phyloP scores from a whole-genome alignment of 2,888 invertebrate genomes.

The Harpagoxenus sublaevis region DNA sequence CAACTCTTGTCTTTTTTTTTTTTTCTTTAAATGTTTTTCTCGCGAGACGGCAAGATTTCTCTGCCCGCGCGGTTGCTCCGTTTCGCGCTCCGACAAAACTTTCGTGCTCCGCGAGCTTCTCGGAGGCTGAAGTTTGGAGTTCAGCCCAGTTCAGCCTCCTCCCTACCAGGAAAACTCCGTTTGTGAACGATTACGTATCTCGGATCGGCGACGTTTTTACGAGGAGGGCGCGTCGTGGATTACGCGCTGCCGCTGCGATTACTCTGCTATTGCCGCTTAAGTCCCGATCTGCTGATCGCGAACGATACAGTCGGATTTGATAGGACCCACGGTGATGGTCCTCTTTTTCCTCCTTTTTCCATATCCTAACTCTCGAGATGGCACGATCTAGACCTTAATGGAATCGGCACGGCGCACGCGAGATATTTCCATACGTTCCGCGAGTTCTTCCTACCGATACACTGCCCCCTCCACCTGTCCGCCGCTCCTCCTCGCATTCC shows the following conservation, averaged over 20 bases:
- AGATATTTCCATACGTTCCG: conserved; percentile 24
- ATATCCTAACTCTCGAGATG: background rate
- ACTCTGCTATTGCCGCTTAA: background rate
- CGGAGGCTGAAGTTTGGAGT: background rate
- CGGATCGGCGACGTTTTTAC: too few relatives aligned
- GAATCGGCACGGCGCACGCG: background rate
- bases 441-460: background rate
- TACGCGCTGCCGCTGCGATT: background rate
- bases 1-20: conserved; percentile 48
- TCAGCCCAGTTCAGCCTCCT: background rate
- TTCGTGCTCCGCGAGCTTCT: too few relatives aligned
- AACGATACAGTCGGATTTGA: background rate
- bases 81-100: too few relatives aligned
- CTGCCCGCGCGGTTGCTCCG: background rate
- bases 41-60: background rate
- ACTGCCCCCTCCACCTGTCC: too few relatives aligned
- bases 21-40: background rate
- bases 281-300: background rate
- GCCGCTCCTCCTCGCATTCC: conserved; percentile 51
- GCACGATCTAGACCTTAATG: conserved; percentile 20
- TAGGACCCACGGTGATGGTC: background rate
- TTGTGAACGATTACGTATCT: background rate
- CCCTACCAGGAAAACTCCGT: background rate
- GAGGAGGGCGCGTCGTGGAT: background rate
- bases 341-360: too few relatives aligned